These are phyloP conservation scores for Cryptocephalus moraei DNA, from an alignment of 2,888 invertebrate species.

Conservation along the genomic window DNA sequence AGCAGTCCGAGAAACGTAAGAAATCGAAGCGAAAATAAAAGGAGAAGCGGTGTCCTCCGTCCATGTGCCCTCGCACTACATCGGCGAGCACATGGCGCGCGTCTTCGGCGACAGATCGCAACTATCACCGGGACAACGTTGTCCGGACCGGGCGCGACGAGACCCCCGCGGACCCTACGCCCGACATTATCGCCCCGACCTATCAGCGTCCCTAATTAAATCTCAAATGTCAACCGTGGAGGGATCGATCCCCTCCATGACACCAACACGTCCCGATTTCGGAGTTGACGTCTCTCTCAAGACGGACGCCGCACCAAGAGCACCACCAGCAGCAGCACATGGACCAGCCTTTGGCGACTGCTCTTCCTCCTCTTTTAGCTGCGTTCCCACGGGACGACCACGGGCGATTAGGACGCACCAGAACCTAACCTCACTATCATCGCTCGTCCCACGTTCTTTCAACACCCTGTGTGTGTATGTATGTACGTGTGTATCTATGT, in stretches of 20 bases:
- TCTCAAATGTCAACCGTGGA: conserved; percentile 27
- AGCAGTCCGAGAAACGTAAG: neutral
- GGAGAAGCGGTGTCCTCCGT: neutral
- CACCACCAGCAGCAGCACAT: conserved; percentile 8
- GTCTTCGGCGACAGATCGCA: conserved; percentile 2
- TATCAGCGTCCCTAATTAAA: conserved; percentile 23
- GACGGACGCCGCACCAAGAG: too few species aligned
- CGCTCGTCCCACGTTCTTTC: too few species aligned
- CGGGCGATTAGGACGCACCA: too few species aligned
- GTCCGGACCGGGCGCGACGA: conserved; percentile 23
- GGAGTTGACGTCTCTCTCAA: too few species aligned
- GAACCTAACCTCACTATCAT: too few species aligned
- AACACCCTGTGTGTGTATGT: too few species aligned
- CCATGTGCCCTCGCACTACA: neutral
- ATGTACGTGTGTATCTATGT: too few species aligned
- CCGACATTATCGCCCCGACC: conserved; percentile 26
- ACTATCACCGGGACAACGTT: conserved; percentile 31
- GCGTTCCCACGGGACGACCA: too few species aligned
- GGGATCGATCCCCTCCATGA: conserved; percentile 24
- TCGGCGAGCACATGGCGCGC: neutral
- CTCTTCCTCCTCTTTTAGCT: conserved; percentile 1
- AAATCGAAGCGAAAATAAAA: too few species aligned
- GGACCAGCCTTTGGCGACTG: conserved; percentile 28
- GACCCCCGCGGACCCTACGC: conserved; percentile 8
- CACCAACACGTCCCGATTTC: neutral